Percentiles rank a stretch among this genome's conserved stretches.
Conservation (phyloP, 2,797 vertebrate genomes). For the Menidia menidia region DNA sequence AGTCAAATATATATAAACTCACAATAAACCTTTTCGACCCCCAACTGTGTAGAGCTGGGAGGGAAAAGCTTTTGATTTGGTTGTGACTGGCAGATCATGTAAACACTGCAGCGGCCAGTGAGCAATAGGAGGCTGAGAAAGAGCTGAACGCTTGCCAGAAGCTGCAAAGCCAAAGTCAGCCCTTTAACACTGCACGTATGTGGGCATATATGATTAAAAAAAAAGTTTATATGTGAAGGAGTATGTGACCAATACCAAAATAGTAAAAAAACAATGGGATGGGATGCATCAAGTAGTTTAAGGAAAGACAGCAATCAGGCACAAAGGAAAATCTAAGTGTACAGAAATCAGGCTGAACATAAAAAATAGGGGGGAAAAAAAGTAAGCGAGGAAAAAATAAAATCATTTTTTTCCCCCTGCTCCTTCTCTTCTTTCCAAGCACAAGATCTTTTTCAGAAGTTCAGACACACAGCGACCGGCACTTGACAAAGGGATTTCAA, state of each 20-base stretch:
- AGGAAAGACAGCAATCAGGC: slow-evolving; percentile 42
- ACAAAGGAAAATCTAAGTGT: slow-evolving; percentile 45
- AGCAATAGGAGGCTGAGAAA: slow-evolving; percentile 74
- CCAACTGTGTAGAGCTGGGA: slow-evolving; percentile 71
- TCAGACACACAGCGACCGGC: slow-evolving; percentile 37
- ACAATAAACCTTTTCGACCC: slow-evolving; percentile 64
- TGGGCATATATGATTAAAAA: slow-evolving; percentile 56
- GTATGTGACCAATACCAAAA: slow-evolving; percentile 41
- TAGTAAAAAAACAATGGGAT: slow-evolving; percentile 38
- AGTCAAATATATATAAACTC: slow-evolving; percentile 54
- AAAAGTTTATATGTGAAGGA: slow-evolving; percentile 64
- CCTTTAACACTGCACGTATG: slow-evolving; percentile 65
- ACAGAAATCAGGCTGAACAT: slow-evolving; percentile 30
- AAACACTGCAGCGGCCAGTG: slow-evolving; percentile 78
- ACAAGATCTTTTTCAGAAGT: slow-evolving; percentile 20
- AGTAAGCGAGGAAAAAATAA: slow-evolving; percentile 15
- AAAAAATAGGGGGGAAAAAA: not conserved
- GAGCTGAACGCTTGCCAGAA: slow-evolving; percentile 76
- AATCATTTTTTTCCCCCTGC: slow-evolving; percentile 28
- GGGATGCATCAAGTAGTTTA: slow-evolving; percentile 49
- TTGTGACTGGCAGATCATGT: slow-evolving; percentile 81
- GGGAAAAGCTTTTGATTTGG: slow-evolving; percentile 77
- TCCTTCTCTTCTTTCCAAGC: slow-evolving; percentile 19
- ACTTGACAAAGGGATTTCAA: slow-evolving; percentile 58
- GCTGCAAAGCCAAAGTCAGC: slow-evolving; percentile 76